Percentiles rank a stretch among this genome's conserved stretches.
Conservation (phyloP, 2,888 invertebrate species). For the Ophion ventricosus region DNA sequence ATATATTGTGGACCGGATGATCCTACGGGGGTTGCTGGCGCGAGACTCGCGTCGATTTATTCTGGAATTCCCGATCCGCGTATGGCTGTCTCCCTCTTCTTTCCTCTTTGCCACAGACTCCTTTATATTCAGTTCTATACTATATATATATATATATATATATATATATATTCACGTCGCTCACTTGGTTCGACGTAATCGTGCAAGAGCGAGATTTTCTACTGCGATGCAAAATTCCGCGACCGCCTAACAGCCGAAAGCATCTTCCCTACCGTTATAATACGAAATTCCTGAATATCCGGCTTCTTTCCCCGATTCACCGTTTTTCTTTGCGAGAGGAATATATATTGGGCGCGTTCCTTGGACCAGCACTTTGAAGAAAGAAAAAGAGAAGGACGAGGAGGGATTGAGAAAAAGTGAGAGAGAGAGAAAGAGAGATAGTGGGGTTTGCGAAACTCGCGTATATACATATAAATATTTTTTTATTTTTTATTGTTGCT, state of each 20-base stretch:
- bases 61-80: constrained; percentile 3
- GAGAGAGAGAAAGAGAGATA: constrained; percentile 6
- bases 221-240: constrained; percentile 58
- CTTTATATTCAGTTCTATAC: not conserved
- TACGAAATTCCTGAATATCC: constrained; percentile 61
- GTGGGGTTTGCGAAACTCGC: not conserved
- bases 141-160: too few species aligned
- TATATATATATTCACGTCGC: not conserved
- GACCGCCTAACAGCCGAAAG: constrained; percentile 23
- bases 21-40: not conserved
- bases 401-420: not conserved
- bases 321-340: constrained; percentile 10
- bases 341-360: constrained; percentile 34
- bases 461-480: not conserved
- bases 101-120: constrained; percentile 3
- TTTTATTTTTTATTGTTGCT: too few species aligned
- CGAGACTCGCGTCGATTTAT: not conserved
- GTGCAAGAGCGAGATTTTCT: constrained; percentile 56
- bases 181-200: constrained; percentile 45
- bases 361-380: constrained; percentile 28
- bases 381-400: not conserved
- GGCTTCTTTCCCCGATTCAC: constrained; percentile 16
- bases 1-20: not conserved
- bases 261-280: constrained; percentile 44
- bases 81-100: not conserved